Base-by-base conservation (phyloP, 2,113 vertebrate species). In the Tetrao urogallus region DNA sequence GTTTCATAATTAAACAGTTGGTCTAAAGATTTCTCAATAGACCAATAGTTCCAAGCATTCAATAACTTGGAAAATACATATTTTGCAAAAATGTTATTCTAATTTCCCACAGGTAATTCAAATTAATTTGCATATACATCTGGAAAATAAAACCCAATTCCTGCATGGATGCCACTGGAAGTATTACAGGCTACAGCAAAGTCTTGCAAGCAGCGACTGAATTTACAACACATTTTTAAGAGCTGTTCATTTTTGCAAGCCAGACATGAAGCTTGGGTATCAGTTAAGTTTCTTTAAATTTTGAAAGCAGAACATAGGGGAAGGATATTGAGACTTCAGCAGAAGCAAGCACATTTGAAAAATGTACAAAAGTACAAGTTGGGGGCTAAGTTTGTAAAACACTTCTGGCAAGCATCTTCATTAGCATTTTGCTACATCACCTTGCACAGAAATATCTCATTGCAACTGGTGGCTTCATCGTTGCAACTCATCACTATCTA, bases 131-230 rank as follows among this genome's bases (percentile, higher is more conserved):
- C 36, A 19, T 57, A 60, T 42, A 64, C 22, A 50, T 77, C 72
- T 81, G 60, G 57, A 77, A 94, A 91, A 66, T 45, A 88, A 92
- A 94, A 79, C 76, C 75, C 45, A 92, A n/a, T 74, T 80, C 27
- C 63, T 89, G 36, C 45, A 30, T 50, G 85, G 57, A 82, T 87
- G 34, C 75, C 58, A 76, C 36, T 76, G 75, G 71, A 95, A 91
- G 22, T 22, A 82, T 14, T 45, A 25, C 50, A 64, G 25, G 9
- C 50, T 92, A 36, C 73, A 88, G 65, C 9, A 66, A 63, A 57
- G 24, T 38, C 72, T 66, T 58, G 36, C 8, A 73, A 75, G 45
- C 27, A 91, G 60, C 27, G 38, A 86, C 3, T 84, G 57, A 75
- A 65, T 90, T 82, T 75, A 60, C 28, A 73, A 38, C 47, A 15